Percentiles rank a stretch among this genome's conserved stretches.
Evolutionary conservation across 1,140 invertebrate species (phyloP).

Genomic region (Papilio dardanus): DNA sequence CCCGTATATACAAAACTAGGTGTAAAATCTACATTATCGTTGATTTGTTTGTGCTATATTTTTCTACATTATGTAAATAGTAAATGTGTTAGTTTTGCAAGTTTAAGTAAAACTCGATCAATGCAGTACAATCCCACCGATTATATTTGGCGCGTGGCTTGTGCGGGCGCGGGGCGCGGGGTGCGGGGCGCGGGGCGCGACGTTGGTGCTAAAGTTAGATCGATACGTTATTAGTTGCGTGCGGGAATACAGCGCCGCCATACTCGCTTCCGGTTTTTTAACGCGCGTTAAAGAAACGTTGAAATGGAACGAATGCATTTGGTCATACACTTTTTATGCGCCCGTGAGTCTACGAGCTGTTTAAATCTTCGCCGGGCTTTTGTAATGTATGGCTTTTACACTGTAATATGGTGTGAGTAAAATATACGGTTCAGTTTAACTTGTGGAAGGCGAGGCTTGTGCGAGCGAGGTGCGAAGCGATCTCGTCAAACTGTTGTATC

Average conservation of each 20-base stretch:
- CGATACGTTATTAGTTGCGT: slow-evolving; percentile 3
- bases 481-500: not conserved
- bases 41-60: not conserved
- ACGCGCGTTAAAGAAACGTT: too few relatives aligned
- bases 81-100: slow-evolving; percentile 7
- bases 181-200: not conserved
- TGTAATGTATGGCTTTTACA: not conserved
- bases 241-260: not conserved
- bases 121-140: slow-evolving; percentile 12
- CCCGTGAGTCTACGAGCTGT: not conserved
- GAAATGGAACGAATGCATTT: too few relatives aligned
- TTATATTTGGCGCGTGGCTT: not conserved
- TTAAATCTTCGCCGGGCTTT: not conserved
- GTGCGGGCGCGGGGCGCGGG: not conserved
- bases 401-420: not conserved
- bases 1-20: not conserved
- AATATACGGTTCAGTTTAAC: not conserved
- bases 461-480: not conserved
- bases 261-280: not conserved
- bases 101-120: not conserved
- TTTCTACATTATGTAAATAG: slow-evolving; percentile 17
- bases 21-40: not conserved
- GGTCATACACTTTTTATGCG: too few relatives aligned
- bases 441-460: too few relatives aligned
- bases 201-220: slow-evolving; percentile 15